Conservation (phyloP, 2,797 vertebrate species). For the Myotis planiceps region DNA sequence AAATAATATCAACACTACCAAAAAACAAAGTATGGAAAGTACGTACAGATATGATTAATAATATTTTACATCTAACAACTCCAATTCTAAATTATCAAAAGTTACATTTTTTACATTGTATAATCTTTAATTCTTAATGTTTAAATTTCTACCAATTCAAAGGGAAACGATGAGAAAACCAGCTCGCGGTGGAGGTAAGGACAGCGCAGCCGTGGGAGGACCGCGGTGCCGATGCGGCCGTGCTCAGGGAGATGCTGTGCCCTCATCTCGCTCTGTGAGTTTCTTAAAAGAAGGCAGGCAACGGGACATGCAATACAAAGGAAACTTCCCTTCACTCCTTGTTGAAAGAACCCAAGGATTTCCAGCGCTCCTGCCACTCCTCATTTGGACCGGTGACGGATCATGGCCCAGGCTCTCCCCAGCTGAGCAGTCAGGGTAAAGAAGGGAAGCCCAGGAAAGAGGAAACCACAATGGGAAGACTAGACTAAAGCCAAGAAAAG, state of each 20-base stretch:
- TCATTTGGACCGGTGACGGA: not conserved
- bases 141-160: not conserved
- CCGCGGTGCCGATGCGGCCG: not conserved
- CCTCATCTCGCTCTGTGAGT: not conserved
- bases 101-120: not conserved
- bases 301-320: not conserved
- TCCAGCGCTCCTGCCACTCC: not conserved
- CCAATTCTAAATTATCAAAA: not conserved
- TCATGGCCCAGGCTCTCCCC: too few species aligned
- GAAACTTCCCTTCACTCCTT: not conserved
- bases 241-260: not conserved
- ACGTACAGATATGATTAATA: not conserved
- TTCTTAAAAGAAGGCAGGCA: not conserved
- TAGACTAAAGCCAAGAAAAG: not conserved
- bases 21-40: not conserved
- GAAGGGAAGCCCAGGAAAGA: not conserved
- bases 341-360: not conserved
- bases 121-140: conserved; percentile 11
- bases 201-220: rapidly evolving
- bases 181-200: too few species aligned
- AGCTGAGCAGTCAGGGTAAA: rapidly evolving
- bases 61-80: conserved; percentile 45
- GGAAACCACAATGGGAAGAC: not conserved
- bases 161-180: not conserved
- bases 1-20: conserved; percentile 29